Percentiles rank a stretch among this genome's conserved stretches.
Evolutionary conservation across 2,888 invertebrate species (phyloP).

Genomic region (Cheiracanthium punctorium): DNA sequence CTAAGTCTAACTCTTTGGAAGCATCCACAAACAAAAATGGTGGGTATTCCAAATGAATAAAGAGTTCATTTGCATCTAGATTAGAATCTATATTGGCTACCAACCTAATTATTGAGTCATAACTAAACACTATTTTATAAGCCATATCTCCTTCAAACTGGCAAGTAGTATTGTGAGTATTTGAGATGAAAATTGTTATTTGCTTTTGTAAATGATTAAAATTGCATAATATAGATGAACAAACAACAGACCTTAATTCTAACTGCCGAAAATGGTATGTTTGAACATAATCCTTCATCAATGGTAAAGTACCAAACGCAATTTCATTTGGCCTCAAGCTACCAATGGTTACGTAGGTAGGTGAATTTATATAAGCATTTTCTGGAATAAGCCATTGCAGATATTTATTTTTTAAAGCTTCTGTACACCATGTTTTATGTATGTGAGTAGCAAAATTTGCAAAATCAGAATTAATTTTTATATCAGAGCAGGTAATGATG

Average conservation of each 20-base stretch:
- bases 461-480: slow-evolving; percentile 24
- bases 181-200: slow-evolving; percentile 45
- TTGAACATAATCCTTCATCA: slow-evolving; percentile 37
- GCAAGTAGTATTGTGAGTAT: slow-evolving; percentile 22
- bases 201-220: slow-evolving; percentile 51
- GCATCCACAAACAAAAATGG: slow-evolving; percentile 37
- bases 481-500: slow-evolving; percentile 33
- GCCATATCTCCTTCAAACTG: slow-evolving; percentile 10
- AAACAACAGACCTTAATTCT: background rate
- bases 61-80: slow-evolving; percentile 32
- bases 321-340: slow-evolving; percentile 47
- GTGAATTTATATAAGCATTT: background rate
- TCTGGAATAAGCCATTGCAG: slow-evolving; percentile 49
- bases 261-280: slow-evolving; percentile 9
- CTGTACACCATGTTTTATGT: slow-evolving; percentile 46
- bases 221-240: slow-evolving; percentile 45
- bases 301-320: slow-evolving; percentile 55
- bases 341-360: slow-evolving; percentile 19
- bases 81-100: slow-evolving; percentile 28
- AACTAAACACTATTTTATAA: slow-evolving; percentile 39
- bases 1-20: background rate
- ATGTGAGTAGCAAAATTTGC: slow-evolving; percentile 28
- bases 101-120: slow-evolving; percentile 45
- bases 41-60: slow-evolving; percentile 50
- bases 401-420: slow-evolving; percentile 26